phyloP scores from a whole-genome alignment of 2,113 vertebrate species.

The Cettia cetti region DNA sequence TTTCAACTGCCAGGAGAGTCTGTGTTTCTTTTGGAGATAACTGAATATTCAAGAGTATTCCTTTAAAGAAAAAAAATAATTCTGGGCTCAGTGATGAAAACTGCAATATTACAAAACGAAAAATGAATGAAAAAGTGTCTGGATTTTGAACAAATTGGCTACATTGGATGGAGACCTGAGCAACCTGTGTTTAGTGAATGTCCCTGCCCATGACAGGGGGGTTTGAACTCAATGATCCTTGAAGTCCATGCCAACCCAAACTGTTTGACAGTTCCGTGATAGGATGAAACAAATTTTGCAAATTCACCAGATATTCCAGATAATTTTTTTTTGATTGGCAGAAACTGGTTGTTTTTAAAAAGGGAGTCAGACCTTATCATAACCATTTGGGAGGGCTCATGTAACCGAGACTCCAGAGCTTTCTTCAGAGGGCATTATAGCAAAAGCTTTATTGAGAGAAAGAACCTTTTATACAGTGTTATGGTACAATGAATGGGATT shows the following conservation, averaged over 20 bases:
- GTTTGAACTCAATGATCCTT: background rate
- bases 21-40: background rate
- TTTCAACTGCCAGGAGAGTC: background rate
- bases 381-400: no score
- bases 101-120: background rate
- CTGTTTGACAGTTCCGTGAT: background rate
- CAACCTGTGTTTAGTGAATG: fast-evolving
- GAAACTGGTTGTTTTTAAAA: background rate
- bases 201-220: fast-evolving
- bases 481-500: no score
- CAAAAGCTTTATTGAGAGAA: no score
- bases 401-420: no score
- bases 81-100: background rate
- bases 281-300: background rate
- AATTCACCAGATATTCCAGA: background rate
- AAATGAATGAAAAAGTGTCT: background rate
- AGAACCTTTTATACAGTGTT: no score
- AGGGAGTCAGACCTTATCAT: background rate
- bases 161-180: background rate
- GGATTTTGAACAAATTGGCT: background rate
- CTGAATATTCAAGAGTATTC: background rate
- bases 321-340: background rate
- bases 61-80: background rate
- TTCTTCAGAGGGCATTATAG: no score
- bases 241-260: background rate